phyloP scores from a whole-genome alignment of 2,113 vertebrate genomes.

The Onychostruthus taczanowskii region DNA sequence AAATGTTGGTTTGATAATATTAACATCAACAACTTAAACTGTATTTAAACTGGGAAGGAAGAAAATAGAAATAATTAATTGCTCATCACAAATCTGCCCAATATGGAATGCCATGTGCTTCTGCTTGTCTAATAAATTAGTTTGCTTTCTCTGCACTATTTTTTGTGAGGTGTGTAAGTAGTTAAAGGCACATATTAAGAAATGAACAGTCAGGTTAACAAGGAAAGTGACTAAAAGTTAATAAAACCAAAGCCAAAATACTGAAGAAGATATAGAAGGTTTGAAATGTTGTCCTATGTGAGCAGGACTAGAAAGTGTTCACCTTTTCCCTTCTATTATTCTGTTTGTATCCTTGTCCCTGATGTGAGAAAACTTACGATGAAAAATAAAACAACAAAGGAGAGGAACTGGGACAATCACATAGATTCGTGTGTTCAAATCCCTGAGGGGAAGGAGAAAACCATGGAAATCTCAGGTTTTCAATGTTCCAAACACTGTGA shows the following conservation, averaged over 20 bases:
- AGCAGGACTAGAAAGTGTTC: background rate
- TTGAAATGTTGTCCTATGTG: background rate
- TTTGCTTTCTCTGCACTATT: conserved; percentile 19
- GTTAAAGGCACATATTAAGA: conserved; percentile 43
- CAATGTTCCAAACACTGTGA: background rate
- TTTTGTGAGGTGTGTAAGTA: conserved; percentile 38
- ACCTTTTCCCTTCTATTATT: background rate
- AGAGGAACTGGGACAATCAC: background rate
- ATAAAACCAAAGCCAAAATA: conserved; percentile 17
- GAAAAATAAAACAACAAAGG: background rate
- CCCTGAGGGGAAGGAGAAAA: background rate
- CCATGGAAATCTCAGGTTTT: background rate
- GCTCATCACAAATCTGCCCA: conserved; percentile 66
- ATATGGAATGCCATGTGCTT: conserved; percentile 65
- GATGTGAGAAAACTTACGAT: background rate
- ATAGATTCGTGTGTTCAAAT: background rate
- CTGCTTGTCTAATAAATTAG: conserved; percentile 60
- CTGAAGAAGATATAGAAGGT: background rate
- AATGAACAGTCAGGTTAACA: conserved; percentile 25
- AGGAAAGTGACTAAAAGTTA: conserved; percentile 44
- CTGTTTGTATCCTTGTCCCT: background rate
- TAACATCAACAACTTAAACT: conserved; percentile 57
- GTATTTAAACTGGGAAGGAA: conserved; percentile 60
- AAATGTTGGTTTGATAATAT: conserved; percentile 46
- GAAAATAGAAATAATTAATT: conserved; percentile 72